These are phyloP conservation scores for Kuschelorhynchus macadamiae DNA, from an alignment of 2,888 invertebrate genomes.

Conservation along the genomic window DNA sequence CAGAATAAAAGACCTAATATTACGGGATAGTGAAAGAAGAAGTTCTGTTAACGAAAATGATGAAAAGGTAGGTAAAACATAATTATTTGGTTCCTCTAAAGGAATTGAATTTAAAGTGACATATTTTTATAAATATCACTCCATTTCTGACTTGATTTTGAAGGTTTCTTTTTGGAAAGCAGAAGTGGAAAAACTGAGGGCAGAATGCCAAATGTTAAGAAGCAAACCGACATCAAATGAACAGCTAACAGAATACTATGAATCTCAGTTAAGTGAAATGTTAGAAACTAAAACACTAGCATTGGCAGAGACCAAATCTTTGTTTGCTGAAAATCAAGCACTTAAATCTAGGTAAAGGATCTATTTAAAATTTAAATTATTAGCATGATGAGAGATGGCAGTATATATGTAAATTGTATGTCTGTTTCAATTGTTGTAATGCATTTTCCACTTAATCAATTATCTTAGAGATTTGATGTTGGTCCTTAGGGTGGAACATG, in stretches of 20 bases:
- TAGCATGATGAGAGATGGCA: background rate
- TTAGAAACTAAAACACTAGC: conserved; percentile 61
- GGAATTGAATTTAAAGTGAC: no score
- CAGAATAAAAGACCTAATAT: conserved; percentile 51
- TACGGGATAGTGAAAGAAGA: conserved; percentile 56
- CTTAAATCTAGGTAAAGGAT: conserved; percentile 63
- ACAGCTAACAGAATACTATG: conserved; percentile 64
- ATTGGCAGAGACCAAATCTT: conserved; percentile 62
- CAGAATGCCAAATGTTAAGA: conserved; percentile 78
- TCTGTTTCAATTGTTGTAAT: no score
- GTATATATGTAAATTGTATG: no score
- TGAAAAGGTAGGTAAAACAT: conserved; percentile 55
- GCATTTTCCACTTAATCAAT: no score
- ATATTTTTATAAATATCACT: no score
- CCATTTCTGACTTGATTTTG: no score
- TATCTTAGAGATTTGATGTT: no score
- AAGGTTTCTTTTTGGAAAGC: conserved; percentile 69
- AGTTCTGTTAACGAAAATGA: conserved; percentile 50
- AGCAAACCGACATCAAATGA: conserved; percentile 64
- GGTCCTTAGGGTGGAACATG: no score
- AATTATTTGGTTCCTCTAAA: no score
- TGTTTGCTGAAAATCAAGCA: conserved; percentile 65
- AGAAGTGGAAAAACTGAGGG: conserved; percentile 81
- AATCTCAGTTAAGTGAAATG: conserved; percentile 62
- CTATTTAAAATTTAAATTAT: background rate